Conservation (phyloP, 2,113 vertebrate species). For the Corythoichthys intestinalis region DNA sequence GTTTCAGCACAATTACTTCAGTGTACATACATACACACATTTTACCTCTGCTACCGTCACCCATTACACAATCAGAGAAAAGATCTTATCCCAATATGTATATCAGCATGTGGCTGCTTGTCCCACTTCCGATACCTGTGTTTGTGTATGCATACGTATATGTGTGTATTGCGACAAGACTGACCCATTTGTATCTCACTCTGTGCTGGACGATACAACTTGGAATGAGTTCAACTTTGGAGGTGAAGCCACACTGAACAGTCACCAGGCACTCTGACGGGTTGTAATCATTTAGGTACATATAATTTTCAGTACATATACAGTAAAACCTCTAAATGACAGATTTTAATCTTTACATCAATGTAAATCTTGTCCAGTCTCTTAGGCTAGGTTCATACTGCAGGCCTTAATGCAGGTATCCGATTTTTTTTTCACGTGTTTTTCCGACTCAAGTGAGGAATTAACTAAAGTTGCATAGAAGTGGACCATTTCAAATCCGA, state of each 20-base stretch:
- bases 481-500: too few relatives aligned
- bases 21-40: constrained; percentile 10
- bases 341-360: too few relatives aligned
- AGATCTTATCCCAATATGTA: constrained; percentile 67
- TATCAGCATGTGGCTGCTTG: constrained; percentile 73
- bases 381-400: too few relatives aligned
- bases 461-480: too few relatives aligned
- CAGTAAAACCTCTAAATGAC: too few relatives aligned
- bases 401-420: too few relatives aligned
- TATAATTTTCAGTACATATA: too few relatives aligned
- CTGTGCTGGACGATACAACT: constrained; percentile 37
- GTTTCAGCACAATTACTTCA: background rate
- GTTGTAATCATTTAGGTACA: background rate
- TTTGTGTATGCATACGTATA: constrained; percentile 31
- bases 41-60: constrained; percentile 40
- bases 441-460: too few relatives aligned
- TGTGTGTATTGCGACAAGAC: constrained; percentile 66
- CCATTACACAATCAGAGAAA: constrained; percentile 30
- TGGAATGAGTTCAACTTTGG: constrained; percentile 55
- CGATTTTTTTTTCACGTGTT: too few relatives aligned
- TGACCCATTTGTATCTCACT: constrained; percentile 72
- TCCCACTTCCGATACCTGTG: constrained; percentile 69
- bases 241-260: constrained; percentile 12
- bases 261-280: background rate
- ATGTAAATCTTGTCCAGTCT: too few relatives aligned